Conservation (phyloP, 1,140 invertebrate species). For the Drosophila paulistorum region DNA sequence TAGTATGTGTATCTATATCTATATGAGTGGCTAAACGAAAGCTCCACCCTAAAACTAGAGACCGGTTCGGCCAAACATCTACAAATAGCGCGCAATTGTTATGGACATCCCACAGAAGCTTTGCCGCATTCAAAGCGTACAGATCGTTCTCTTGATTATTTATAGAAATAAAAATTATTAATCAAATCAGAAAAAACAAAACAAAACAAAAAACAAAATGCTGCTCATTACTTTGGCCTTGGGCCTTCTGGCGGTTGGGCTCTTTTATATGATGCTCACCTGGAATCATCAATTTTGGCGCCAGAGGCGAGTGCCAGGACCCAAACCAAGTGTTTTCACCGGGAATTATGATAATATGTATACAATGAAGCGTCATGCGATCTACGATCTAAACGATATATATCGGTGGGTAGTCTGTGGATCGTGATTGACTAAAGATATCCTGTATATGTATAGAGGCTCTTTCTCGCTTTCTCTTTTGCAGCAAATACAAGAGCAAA, state of each 20-base stretch:
- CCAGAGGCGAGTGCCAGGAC: conserved; percentile 66
- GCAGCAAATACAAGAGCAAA: conserved; percentile 55
- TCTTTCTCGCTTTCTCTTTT: not conserved
- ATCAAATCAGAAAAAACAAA: no score
- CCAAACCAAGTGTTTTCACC: conserved; percentile 61
- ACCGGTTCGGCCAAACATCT: not conserved
- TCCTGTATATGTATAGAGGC: no score
- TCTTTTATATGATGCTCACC: conserved; percentile 73
- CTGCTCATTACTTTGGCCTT: conserved; percentile 53
- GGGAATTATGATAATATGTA: conserved; percentile 69
- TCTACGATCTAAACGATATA: conserved; percentile 63
- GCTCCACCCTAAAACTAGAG: conserved; percentile 3
- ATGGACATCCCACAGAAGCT: conserved; percentile 8
- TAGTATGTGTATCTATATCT: not conserved
- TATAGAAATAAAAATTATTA: no score
- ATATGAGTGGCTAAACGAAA: not conserved
- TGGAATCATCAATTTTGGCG: conserved; percentile 81
- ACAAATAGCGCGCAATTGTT: conserved; percentile 28
- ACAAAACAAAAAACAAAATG: conserved; percentile 13
- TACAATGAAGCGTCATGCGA: conserved; percentile 48
- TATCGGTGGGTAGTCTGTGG: conserved; percentile 47
- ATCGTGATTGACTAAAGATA: not conserved
- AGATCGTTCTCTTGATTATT: not conserved
- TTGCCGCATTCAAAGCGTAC: not conserved
- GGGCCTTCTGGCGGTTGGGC: conserved; percentile 16